Evolutionary conservation across 2,113 vertebrate genomes (phyloP).

Genomic region (Cercopithecus mona): DNA sequence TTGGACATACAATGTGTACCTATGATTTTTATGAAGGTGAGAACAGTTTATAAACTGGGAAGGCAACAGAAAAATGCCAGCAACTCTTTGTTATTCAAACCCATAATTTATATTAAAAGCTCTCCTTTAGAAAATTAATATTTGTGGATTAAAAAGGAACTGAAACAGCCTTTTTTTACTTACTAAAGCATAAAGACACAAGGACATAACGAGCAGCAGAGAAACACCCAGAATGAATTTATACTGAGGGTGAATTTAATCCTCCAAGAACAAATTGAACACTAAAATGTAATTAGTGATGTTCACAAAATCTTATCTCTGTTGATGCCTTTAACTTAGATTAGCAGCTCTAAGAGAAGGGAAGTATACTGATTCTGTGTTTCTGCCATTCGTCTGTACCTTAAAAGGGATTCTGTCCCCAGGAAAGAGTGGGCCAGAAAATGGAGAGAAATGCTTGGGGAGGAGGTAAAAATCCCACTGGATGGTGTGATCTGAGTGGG

Average conservation of each 20-base stretch:
- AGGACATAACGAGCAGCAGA: neutral
- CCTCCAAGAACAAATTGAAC: slow-evolving; percentile 22
- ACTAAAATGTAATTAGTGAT: slow-evolving; percentile 27
- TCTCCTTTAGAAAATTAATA: slow-evolving; percentile 71
- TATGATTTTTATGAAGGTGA: slow-evolving; percentile 94
- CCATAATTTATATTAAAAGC: slow-evolving; percentile 76
- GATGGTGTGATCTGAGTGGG: neutral
- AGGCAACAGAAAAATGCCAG: slow-evolving; percentile 59
- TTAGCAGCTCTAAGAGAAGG: neutral
- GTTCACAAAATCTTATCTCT: slow-evolving; percentile 36
- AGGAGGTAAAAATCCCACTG: neutral
- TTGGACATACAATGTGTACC: slow-evolving; percentile 91
- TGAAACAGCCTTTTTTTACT: slow-evolving; percentile 53
- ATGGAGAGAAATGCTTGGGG: neutral
- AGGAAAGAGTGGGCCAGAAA: neutral
- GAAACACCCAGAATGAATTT: slow-evolving; percentile 48
- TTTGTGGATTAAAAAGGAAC: slow-evolving; percentile 34
- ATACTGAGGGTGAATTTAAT: neutral
- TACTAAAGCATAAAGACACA: neutral
- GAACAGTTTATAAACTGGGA: slow-evolving; percentile 71
- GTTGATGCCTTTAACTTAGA: slow-evolving; percentile 41
- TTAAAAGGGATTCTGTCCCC: neutral
- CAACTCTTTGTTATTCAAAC: slow-evolving; percentile 73
- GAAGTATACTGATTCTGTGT: neutral
- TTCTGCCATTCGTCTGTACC: neutral